phyloP scores from a whole-genome alignment of 1,140 invertebrate genomes.

The Caenorhabditis remanei region DNA sequence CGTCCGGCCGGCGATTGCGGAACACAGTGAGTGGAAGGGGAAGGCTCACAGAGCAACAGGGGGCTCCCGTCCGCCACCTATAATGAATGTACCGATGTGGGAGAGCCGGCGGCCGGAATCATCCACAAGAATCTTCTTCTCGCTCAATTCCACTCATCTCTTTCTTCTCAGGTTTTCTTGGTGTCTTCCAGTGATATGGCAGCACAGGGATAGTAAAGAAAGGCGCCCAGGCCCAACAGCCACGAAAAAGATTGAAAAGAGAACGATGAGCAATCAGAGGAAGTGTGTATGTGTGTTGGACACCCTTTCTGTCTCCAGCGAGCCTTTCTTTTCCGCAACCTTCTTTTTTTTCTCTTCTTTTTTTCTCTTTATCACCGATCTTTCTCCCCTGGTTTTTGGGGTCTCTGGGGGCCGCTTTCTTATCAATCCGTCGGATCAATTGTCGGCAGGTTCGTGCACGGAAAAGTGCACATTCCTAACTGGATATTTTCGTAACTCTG shows the following conservation, averaged over 20 bases:
- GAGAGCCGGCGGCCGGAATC: slow-evolving; percentile 38
- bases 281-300: slow-evolving; percentile 49
- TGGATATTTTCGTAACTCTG: not conserved
- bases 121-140: slow-evolving; percentile 28
- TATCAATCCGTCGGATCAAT: slow-evolving; percentile 48
- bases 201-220: slow-evolving; percentile 37
- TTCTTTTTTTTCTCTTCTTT: not conserved
- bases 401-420: slow-evolving; percentile 2
- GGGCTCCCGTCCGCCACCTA: slow-evolving; percentile 22
- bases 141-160: not conserved
- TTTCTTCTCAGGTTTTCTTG: not conserved
- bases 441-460: slow-evolving; percentile 5
- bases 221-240: slow-evolving; percentile 40
- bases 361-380: slow-evolving; percentile 34
- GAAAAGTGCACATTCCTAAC: slow-evolving; percentile 25
- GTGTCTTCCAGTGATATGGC: slow-evolving; percentile 55
- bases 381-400: slow-evolving; percentile 6
- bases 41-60: slow-evolving; percentile 37
- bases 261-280: slow-evolving; percentile 53
- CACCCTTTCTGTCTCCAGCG: slow-evolving; percentile 49
- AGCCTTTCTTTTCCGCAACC: slow-evolving; percentile 48
- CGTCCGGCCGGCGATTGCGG: slow-evolving; percentile 35
- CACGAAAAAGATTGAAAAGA: slow-evolving; percentile 55
- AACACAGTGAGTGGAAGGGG: slow-evolving; percentile 20
- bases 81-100: slow-evolving; percentile 50